Evolutionary conservation across 2,888 invertebrate species (phyloP), one percentile per base, ranked within the genome.

Genomic region (Pseudoips prasinana): DNA sequence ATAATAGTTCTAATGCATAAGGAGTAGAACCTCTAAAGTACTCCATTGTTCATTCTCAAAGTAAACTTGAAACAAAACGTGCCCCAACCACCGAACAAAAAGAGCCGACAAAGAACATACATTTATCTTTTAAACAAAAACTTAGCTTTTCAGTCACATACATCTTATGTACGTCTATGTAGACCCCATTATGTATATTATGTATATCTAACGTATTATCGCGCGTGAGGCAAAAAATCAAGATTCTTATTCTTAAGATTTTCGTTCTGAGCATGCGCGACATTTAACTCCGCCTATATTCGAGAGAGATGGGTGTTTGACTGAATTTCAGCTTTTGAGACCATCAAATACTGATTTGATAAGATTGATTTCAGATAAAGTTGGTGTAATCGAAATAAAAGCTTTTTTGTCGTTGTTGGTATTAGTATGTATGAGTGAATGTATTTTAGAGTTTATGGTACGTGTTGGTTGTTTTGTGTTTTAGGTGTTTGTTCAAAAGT

Each of bases 191-290:
- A 5, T 14, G 14, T 14, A 14, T 14, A 14, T 14, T 3, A 14
- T 74, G 71, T 58, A 70, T 68, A 71, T 54, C 46, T 60, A 65
- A 70, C 69, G 64, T 78, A 73, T 73, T 73, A 74, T 68, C 64
- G 46, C 43, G 42, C 35, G 39, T 66, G 63, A 64, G 46, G 67
- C 75, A 76, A 74, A 77, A 78, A 74, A 70, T 64, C 64, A 58
- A 64, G 58, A 52, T 59, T 83, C 85, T 85, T 84, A 79, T 82
- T 85, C 85, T 86, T 82, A 81, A 84, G 84, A 80, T 71, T 51
- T 50, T 29, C 37, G 17, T 20, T 42, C 24, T 58, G 71, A 77
- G 87, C 87, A 85, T 87, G 87, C 85, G 85, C 76, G 52, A 20
- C 17, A 18, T 23, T 29, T 39, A 71, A 77, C 86, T 68, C 63